phyloP scores from a whole-genome alignment of 2,888 invertebrate genomes.

The Apodemia mormo region DNA sequence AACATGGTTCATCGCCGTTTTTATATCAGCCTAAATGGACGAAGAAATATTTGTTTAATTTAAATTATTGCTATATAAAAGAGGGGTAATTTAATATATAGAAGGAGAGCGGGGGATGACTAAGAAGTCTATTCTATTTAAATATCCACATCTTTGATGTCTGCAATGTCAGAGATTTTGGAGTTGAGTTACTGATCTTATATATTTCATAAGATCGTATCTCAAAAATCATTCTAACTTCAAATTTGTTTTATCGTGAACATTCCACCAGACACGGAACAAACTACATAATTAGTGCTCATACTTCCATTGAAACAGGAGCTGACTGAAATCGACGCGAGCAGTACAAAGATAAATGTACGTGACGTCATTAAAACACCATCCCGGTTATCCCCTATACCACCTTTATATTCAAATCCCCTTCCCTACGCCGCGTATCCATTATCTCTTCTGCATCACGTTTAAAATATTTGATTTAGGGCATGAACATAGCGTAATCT shows the following conservation, averaged over 20 bases:
- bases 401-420: conserved; percentile 17
- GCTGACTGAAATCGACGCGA: background rate
- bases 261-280: background rate
- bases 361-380: conserved; percentile 17
- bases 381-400: conserved; percentile 1
- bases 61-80: too few relatives aligned
- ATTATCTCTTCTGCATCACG: background rate
- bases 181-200: too few relatives aligned
- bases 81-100: too few relatives aligned
- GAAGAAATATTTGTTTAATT: too few relatives aligned
- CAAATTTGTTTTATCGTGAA: too few relatives aligned
- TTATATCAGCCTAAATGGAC: too few relatives aligned
- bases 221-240: background rate
- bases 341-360: background rate
- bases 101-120: too few relatives aligned
- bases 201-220: too few relatives aligned
- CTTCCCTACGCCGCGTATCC: background rate
- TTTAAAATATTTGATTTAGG: background rate
- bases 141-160: too few relatives aligned
- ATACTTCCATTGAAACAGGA: background rate
- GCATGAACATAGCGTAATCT: background rate
- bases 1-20: too few relatives aligned
- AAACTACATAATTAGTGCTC: conserved; percentile 1
- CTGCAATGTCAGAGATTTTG: too few relatives aligned
- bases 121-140: too few relatives aligned